These are phyloP conservation scores for Hexactinellida sp. DNA, from an alignment of 37 sponge, comb jelly and placozoan genomes.

Conservation along the genomic window DNA sequence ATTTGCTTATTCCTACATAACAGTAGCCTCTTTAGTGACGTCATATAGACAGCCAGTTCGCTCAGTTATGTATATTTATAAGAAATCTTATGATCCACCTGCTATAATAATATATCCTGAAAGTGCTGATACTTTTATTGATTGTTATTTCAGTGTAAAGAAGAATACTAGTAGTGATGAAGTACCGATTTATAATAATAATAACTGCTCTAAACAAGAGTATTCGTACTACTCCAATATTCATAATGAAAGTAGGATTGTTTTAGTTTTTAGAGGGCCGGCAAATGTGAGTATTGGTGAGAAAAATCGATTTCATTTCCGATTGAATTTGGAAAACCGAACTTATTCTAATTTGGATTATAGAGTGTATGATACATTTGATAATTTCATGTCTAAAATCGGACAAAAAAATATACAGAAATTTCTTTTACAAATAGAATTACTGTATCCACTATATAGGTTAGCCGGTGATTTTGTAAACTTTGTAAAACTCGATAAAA, in stretches of 20 bases:
- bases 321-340: not conserved
- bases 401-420: not conserved
- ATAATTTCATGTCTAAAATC: not conserved
- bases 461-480: not conserved
- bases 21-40: not conserved
- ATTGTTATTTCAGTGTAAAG: not conserved
- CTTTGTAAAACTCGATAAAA: constrained; percentile 9
- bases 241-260: not conserved
- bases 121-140: not conserved
- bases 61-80: not conserved
- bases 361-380: not conserved
- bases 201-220: not conserved
- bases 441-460: not conserved
- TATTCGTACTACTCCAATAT: not conserved
- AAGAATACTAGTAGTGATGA: not conserved
- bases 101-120: not conserved
- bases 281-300: not conserved
- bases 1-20: not conserved
- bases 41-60: not conserved
- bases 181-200: not conserved
- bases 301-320: not conserved
- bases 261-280: not conserved
- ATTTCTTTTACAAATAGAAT: not conserved
- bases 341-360: not conserved
- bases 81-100: not conserved